These are phyloP conservation scores for Pectinophora gossypiella DNA, from an alignment of 1,140 invertebrate genomes.

Conservation along the genomic window DNA sequence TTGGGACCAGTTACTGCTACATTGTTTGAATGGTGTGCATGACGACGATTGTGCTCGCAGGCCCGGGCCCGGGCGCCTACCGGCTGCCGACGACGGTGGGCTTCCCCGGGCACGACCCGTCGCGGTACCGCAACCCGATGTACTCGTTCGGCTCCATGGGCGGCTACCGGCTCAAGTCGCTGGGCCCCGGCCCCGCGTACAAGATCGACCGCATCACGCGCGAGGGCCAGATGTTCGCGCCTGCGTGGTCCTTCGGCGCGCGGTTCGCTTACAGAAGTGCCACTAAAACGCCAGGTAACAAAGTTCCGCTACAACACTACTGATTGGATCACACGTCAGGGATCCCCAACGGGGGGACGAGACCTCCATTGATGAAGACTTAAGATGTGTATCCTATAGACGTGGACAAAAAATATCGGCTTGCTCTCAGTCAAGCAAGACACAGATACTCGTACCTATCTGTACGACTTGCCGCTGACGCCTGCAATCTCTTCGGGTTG, in stretches of 20 bases:
- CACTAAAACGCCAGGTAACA: conserved; percentile 38
- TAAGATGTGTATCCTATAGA: too few species aligned
- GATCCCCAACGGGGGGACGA: too few species aligned
- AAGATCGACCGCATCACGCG: conserved; percentile 62
- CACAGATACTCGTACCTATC: too few species aligned
- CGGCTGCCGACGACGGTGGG: conserved; percentile 76
- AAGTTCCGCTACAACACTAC: too few species aligned
- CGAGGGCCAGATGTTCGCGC: conserved; percentile 63
- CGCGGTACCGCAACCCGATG: conserved; percentile 76
- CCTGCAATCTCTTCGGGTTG: too few species aligned
- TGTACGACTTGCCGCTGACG: too few species aligned
- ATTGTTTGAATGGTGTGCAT: too few species aligned
- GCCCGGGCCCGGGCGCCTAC: conserved; percentile 80
- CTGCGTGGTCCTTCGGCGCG: conserved; percentile 74
- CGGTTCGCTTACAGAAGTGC: conserved; percentile 23
- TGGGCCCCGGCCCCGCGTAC: conserved; percentile 75
- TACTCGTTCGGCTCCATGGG: conserved; percentile 75
- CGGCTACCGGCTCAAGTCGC: conserved; percentile 25
- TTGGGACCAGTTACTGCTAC: too few species aligned
- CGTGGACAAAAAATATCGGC: too few species aligned
- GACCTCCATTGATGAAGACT: too few species aligned
- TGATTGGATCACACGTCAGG: too few species aligned
- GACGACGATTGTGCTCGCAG: conserved; percentile 25
- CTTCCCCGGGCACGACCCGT: conserved; percentile 75
- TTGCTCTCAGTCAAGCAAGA: too few species aligned